Conservation (phyloP, 2,113 vertebrate species). For the Chamaea fasciata region DNA sequence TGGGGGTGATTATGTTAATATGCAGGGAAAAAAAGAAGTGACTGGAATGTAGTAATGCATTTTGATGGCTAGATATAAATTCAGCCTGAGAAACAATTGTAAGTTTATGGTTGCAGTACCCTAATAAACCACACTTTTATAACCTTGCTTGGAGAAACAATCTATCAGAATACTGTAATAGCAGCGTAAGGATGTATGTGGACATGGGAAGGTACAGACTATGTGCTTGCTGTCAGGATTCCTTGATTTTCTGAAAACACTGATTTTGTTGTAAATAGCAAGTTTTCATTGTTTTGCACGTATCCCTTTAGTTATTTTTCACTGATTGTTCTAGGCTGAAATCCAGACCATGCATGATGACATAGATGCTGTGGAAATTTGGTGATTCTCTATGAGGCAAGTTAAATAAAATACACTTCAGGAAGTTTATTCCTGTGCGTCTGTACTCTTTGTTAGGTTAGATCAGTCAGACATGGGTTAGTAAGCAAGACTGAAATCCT, state of each 20-base stretch:
- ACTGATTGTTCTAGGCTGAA: background rate
- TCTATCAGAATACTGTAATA: background rate
- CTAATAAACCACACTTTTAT: conserved; percentile 45
- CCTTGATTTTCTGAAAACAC: background rate
- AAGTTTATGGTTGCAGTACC: background rate
- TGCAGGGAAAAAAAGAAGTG: background rate
- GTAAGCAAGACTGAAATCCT: background rate
- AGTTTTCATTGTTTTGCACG: background rate
- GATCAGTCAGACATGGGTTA: background rate
- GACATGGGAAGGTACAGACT: background rate
- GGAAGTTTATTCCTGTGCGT: background rate
- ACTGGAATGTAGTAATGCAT: background rate
- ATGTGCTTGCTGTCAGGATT: background rate
- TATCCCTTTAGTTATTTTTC: background rate
- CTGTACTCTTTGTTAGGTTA: background rate
- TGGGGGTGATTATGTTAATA: background rate
- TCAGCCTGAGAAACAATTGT: background rate
- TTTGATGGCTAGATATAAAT: conserved; percentile 39
- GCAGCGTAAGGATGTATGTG: background rate
- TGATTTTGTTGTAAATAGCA: background rate
- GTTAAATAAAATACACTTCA: background rate
- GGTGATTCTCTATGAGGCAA: background rate
- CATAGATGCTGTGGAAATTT: background rate
- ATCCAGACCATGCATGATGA: background rate
- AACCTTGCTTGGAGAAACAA: background rate